Evolutionary conservation across 2,888 invertebrate species (phyloP), one percentile per base, ranked within the genome.

Genomic region (Strigamia transsilvanica): DNA sequence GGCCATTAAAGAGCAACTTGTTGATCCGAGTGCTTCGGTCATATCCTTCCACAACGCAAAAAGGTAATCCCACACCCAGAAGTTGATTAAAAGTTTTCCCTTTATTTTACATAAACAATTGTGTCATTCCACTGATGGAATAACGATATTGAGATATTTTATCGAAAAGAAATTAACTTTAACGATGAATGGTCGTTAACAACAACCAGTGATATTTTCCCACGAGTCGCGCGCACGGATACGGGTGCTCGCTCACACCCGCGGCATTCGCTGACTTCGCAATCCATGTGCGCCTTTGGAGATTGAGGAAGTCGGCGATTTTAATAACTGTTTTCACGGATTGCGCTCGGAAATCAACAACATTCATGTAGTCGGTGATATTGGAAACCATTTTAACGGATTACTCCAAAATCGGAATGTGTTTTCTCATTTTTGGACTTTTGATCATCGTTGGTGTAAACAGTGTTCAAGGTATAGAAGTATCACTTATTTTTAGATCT

Each of bases 391-490:
- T 73, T 73, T 73, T 23, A 73, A 73, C 73, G 73, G 73, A 73
- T 73, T 73, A 73, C 73, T 73, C 73, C 73, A 32, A 73, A 73
- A 73, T 73, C 73, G 73, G 73, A 73, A 73, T 73, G 73, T 32
- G 73, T 73, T 73, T 73, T 32, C 73, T 73, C 27, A 73, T 73
- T 73, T 73, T 73, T 73, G 73, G 73, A 73, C 73, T 73, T 73
- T 73, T 73, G 73, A 73, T 73, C 73, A 73, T 73, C 73, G 73
- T 73, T 73, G 73, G 73, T 32, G 73, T 73, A 73, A 73, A 73
- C 73, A 73, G 73, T 73, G 73, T 73, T 73, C 73, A 73, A 73
- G 73, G 73, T 73, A 73, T 32, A 10, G 32, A 23, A 32, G 2
- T 6, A 10, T 23, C 6, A 21, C 12, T 2, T 18, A 61, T 61